A percentile compares a stretch with the other conserved stretches of the same genome.
phyloP scores from a whole-genome alignment of 2,888 invertebrate genomes.

The Allolobophora icterica region DNA sequence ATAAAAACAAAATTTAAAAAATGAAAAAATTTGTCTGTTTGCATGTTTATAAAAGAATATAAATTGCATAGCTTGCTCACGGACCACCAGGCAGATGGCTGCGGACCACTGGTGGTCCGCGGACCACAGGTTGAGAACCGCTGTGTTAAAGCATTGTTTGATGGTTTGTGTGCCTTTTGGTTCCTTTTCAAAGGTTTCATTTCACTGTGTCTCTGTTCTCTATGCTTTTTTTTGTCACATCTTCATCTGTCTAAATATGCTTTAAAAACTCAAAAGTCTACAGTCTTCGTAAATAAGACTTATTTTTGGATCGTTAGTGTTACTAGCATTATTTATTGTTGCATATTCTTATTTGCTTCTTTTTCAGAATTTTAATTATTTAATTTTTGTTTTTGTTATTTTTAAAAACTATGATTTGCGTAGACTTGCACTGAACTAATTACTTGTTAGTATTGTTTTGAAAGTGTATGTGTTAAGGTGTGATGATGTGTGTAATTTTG shows the following conservation, averaged over 20 bases:
- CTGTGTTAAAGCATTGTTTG: not conserved
- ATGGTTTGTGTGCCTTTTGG: not conserved
- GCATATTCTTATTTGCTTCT: not conserved
- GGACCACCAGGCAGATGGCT: too few species aligned
- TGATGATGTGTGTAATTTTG: not conserved
- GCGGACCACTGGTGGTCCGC: too few species aligned
- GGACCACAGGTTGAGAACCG: too few species aligned
- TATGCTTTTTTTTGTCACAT: not conserved
- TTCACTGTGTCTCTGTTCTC: not conserved
- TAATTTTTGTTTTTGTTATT: not conserved
- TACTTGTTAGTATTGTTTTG: not conserved
- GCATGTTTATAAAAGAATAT: too few species aligned
- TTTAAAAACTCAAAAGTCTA: not conserved
- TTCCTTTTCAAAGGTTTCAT: not conserved
- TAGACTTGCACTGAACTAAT: not conserved
- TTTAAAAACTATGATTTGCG: not conserved
- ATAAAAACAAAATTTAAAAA: too few species aligned
- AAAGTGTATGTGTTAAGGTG: not conserved
- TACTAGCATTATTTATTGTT: not conserved
- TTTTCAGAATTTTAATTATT: not conserved
- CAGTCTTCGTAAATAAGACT: not conserved
- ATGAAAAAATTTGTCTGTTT: too few species aligned
- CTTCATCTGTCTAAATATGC: not conserved
- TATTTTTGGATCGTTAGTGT: not conserved
- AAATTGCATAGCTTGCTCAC: too few species aligned